Conservation (phyloP, 2,113 vertebrate genomes). For the Fregetta grallaria region DNA sequence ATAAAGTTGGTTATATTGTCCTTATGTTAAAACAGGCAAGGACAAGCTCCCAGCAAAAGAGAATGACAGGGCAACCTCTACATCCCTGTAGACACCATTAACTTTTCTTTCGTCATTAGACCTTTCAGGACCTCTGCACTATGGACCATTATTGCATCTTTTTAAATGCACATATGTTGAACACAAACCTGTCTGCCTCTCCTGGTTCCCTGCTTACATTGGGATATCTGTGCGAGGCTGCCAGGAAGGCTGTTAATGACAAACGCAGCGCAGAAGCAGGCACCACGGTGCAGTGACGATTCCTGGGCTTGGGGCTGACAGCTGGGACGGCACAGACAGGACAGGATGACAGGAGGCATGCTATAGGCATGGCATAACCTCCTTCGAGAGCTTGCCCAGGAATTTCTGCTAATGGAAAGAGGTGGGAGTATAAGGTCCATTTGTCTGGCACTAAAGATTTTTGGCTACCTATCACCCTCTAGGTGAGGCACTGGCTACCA, state of each 20-base stretch:
- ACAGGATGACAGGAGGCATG: not conserved
- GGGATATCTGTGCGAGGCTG: not conserved
- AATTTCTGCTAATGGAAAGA: not conserved
- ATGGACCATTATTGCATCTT: not conserved
- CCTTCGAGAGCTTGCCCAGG: not conserved
- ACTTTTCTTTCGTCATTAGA: not conserved
- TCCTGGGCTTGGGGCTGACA: not conserved
- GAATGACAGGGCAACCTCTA: not conserved
- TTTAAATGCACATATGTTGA: not conserved
- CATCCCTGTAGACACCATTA: not conserved
- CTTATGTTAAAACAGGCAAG: not conserved
- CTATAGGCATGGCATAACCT: not conserved
- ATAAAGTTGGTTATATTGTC: not conserved
- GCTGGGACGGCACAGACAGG: not conserved
- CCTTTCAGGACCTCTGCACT: not conserved
- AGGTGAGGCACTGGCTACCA: not conserved
- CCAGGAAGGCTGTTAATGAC: not conserved
- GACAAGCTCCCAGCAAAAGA: not conserved
- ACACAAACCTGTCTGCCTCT: not conserved
- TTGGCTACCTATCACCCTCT: not conserved
- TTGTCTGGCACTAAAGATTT: not conserved
- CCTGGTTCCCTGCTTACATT: not conserved
- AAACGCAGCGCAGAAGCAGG: fast-evolving
- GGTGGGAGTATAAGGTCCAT: not conserved
- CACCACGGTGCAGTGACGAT: fast-evolving